phyloP scores from a whole-genome alignment of 2,888 invertebrate species.

The Diachrysia chrysitis region DNA sequence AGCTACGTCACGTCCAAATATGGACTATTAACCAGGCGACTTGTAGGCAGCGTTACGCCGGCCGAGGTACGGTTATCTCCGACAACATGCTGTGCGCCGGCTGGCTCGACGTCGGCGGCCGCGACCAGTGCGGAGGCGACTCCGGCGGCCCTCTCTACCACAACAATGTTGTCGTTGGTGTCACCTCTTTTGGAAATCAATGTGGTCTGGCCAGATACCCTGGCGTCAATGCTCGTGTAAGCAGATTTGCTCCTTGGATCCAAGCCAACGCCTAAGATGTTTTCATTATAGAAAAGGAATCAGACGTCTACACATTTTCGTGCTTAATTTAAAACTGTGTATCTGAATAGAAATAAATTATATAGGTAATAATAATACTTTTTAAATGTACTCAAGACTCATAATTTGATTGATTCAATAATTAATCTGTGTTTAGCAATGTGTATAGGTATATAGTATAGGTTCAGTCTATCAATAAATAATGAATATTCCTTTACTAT shows the following conservation, averaged over 20 bases:
- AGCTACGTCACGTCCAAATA: slow-evolving; percentile 69
- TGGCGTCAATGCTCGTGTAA: slow-evolving; percentile 62
- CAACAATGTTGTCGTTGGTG: slow-evolving; percentile 62
- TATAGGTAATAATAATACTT: no score
- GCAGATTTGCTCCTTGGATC: slow-evolving; percentile 62
- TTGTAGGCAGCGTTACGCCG: slow-evolving; percentile 62
- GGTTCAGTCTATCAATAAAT: no score
- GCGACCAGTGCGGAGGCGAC: slow-evolving; percentile 67
- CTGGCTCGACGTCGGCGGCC: slow-evolving; percentile 62
- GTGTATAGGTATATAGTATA: no score
- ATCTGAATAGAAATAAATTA: no score
- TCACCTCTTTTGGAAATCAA: slow-evolving; percentile 60
- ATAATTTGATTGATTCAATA: no score
- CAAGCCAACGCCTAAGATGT: slow-evolving; percentile 60
- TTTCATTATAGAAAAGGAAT: not conserved
- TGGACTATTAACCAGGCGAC: slow-evolving; percentile 63
- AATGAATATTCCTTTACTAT: no score
- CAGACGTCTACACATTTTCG: not conserved
- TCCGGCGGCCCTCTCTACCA: slow-evolving; percentile 68
- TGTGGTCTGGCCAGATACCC: slow-evolving; percentile 61
- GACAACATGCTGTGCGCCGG: slow-evolving; percentile 66
- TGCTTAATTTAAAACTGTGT: no score
- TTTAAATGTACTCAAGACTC: no score
- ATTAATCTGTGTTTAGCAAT: no score
- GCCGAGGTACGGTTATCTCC: slow-evolving; percentile 41